Evolutionary conservation across 1,140 invertebrate genomes (phyloP).

Genomic region (Popillia japonica): DNA sequence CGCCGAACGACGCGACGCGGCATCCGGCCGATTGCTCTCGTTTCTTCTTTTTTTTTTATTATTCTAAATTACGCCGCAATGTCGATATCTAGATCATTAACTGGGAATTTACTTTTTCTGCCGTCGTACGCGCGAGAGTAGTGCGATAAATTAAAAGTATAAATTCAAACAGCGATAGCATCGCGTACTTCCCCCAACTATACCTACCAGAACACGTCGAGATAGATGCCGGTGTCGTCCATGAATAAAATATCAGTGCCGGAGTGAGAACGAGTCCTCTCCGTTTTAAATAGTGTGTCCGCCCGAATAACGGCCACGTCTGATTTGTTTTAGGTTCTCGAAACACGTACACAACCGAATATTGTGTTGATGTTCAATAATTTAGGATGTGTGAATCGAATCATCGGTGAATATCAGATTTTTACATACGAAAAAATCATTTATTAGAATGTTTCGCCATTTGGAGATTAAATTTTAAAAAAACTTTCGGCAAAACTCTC

Average conservation of each 20-base stretch:
- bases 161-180: neutral
- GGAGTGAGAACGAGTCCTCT: neutral
- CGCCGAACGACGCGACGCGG: too few species aligned
- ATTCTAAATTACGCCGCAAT: neutral
- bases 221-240: neutral
- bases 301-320: neutral
- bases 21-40: neutral
- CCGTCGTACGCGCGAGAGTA: neutral
- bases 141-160: conserved; percentile 15
- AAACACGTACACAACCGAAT: too few species aligned
- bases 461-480: too few species aligned
- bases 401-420: too few species aligned
- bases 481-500: too few species aligned
- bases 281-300: neutral
- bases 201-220: neutral
- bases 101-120: conserved; percentile 3
- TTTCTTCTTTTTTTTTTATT: neutral
- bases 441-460: too few species aligned
- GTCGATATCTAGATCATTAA: conserved; percentile 18
- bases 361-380: too few species aligned
- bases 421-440: too few species aligned
- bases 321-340: neutral
- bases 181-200: neutral
- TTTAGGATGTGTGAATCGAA: too few species aligned
- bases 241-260: conserved; percentile 1